Evolutionary conservation across 2,888 invertebrate genomes (phyloP), one percentile per base, ranked within the genome.

Genomic region (Malacosoma neustria): DNA sequence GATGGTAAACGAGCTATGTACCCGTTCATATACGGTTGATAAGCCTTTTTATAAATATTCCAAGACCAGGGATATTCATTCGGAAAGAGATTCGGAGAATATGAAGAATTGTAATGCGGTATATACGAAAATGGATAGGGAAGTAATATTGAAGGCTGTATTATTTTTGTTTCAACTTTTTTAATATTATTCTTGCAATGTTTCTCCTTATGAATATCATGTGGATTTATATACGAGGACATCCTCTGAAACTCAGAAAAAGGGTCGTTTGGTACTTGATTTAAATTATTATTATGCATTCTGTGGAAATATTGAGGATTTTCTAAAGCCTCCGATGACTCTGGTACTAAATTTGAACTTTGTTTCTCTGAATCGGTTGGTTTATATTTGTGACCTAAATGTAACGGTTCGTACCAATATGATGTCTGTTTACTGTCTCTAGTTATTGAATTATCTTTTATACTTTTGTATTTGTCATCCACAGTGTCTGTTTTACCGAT

Each of bases 81-180:
- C 4, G 22, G 22, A 6, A 22, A 22, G 2, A 33, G 4, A 7
- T 37, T 51, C 1, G 36, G 35, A 0, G 48, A 39, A 36, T 45
- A 46, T 5, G 55, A 51, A 11, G 44, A 41, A 32, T 50, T 49
- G 38, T 66, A 59, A 29, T 61, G 54, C 12, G 63, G 60, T 1
- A 72, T 45, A 13, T 62, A 67, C 0, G 67, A 53, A 30, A 72
- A 74, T 11, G 79, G 74, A 35, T 70, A 75, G 1, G 76, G 71
- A 0, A 73, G 46, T 1, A 66, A 47, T 9, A 62, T 40, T 1
- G 63, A 49, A 22, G 68, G 60, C 29, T 51, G 50, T 3, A 57
- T 45, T 3, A 46, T 32, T 4, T 48, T 60, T 22, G 22, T 4
- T 22, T 22, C 22, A 7, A 22, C n/a, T n/a, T n/a, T n/a, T n/a